Evolutionary conservation across 2,888 invertebrate species (phyloP), one percentile per base, ranked within the genome.

Genomic region (Byasa hedistus): DNA sequence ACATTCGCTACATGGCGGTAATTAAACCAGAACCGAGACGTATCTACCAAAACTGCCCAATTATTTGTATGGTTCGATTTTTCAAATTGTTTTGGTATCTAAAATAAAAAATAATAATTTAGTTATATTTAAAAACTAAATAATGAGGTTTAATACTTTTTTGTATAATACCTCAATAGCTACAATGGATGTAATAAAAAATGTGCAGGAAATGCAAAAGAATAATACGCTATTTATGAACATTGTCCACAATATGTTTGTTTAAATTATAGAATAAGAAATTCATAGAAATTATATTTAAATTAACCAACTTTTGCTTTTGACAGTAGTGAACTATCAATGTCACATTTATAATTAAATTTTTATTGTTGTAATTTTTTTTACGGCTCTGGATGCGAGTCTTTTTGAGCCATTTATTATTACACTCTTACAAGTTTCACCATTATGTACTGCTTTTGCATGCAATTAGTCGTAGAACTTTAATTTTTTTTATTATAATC

Each of bases 1-100:
- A 99, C 99, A 86, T 99, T 99, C 4, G 99, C 99, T 39, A 99
- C 98, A 94, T 99, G 99, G 8, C 99, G 94, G 85, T 99, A 99
- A 86, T 99, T 99, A 83, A 99, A 99, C 99, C 99, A 99, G 87
- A 99, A 99, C 66, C 99, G 92, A 0, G 99, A 99, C 0, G 99
- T 99, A 85, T 99, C 99, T 0, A 99, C 99, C 64, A 99, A 88
- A 19, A 99, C 99, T 0, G 99, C 99, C 99, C 99, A 99, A 86
- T 99, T 99, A 83, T 99, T 99, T 0, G 99, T 98, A 82, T 99
- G 99, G 36, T 94, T 94, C 1, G 94, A 94, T 80, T 94, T 93
- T 58, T 88, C 88, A 72, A 94, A 94, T 64, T 87, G 77, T 70
- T 93, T 91, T 48, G 93, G 92, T 72, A 93, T 87, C 91, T 91